Conservation (phyloP, 2,888 invertebrate genomes). For the Bellardia bayeri region DNA sequence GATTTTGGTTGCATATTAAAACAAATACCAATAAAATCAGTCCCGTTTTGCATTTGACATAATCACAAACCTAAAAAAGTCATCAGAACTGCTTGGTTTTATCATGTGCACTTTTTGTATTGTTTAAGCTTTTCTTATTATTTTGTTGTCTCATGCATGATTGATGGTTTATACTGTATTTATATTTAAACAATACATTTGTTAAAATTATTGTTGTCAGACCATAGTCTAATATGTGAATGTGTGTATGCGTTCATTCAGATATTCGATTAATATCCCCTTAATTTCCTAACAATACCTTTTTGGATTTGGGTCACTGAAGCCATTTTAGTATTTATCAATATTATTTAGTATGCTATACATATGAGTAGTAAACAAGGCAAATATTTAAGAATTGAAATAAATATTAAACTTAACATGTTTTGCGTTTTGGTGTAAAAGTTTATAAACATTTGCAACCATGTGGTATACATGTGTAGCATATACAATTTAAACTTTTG, state of each 20-base stretch:
- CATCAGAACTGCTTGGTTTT: not conserved
- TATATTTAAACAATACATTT: constrained; percentile 63
- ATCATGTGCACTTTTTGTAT: constrained; percentile 38
- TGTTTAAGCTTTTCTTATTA: constrained; percentile 68
- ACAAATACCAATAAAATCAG: too few relatives aligned
- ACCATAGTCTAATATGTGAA: not conserved
- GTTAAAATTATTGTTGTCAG: constrained; percentile 64
- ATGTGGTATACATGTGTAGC: too few relatives aligned
- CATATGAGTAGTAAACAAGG: not conserved
- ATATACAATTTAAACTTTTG: too few relatives aligned
- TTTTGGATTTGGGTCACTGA: constrained; percentile 36
- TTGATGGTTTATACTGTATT: constrained; percentile 65
- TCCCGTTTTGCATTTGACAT: too few relatives aligned
- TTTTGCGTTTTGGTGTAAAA: not conserved
- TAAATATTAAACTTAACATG: not conserved
- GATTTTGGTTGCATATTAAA: too few relatives aligned
- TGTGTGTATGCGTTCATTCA: not conserved
- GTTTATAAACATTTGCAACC: too few relatives aligned
- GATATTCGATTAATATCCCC: constrained; percentile 33
- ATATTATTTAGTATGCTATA: not conserved
- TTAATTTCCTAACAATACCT: constrained; percentile 25
- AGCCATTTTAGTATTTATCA: constrained; percentile 25
- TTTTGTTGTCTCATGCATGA: constrained; percentile 64
- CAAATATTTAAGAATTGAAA: not conserved
- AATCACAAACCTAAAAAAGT: too few relatives aligned